Evolutionary conservation across 1,140 invertebrate species (phyloP).

Genomic region (Goniozus legneri): DNA sequence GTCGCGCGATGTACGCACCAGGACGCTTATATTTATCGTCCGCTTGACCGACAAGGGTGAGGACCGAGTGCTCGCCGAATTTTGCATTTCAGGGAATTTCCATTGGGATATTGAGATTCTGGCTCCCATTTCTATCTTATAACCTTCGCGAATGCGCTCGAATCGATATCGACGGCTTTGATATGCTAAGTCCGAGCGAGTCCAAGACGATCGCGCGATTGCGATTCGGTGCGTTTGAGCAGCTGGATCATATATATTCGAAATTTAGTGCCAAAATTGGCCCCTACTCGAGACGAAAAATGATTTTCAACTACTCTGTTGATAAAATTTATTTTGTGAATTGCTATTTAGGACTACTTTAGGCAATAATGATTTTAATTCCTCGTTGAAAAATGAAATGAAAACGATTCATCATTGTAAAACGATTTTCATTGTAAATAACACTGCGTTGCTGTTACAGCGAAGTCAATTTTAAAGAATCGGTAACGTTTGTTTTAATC

Average conservation of each 20-base stretch:
- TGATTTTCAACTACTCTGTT: conserved; percentile 2
- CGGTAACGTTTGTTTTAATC: too few species aligned
- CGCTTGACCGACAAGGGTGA: conserved; percentile 12
- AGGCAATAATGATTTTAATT: too few species aligned
- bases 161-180: conserved; percentile 38
- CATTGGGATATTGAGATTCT: conserved; percentile 39
- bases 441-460: too few species aligned
- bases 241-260: neutral
- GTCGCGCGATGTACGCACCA: neutral
- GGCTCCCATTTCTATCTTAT: neutral
- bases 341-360: too few species aligned
- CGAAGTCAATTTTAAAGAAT: too few species aligned
- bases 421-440: too few species aligned
- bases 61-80: conserved; percentile 25
- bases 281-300: conserved; percentile 16
- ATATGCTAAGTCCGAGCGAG: conserved; percentile 47
- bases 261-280: too few species aligned
- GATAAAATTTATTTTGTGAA: conserved; percentile 7
- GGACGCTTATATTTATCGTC: conserved; percentile 18
- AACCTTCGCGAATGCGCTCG: conserved; percentile 13
- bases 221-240: conserved; percentile 29
- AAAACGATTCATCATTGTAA: too few species aligned
- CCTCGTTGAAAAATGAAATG: too few species aligned
- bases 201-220: conserved; percentile 34
- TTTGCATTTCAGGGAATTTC: conserved; percentile 38